Evolutionary conservation across 2,888 invertebrate genomes (phyloP), one percentile per base, ranked within the genome.

Genomic region (Cephus nigrinus): DNA sequence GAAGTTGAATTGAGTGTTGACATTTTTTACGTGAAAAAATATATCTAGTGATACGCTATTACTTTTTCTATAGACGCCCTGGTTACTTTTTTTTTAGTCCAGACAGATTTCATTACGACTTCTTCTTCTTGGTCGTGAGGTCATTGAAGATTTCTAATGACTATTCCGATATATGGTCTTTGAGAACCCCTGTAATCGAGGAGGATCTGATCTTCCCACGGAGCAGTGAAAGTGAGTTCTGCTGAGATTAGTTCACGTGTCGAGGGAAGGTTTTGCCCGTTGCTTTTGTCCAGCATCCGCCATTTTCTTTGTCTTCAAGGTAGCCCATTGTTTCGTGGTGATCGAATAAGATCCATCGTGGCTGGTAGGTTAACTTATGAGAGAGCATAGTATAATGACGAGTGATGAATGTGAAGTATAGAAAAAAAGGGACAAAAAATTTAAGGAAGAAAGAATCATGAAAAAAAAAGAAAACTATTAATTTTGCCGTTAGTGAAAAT

Each of bases 141-240:
- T 40, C 40, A 23, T 40, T 15, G 40, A 40, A 40, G 40, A 5
- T 40, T 40, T 40, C 40, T 40, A 40, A 15, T 40, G 40, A 40
- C 15, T 15, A 40, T 40, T 40, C 40, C 40, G 15, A 15, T 15
- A 15, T 40, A 5, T 5, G 40, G 15, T 40, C 40, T 15, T 15
- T 77, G 78, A 78, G 73, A 78, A 76, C 78, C 78, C 73, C 78
- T 78, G 76, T 78, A 78, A 78, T 78, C 34, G 76, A 76, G 73
- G 69, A 76, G 78, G 76, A 78, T 78, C 76, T 36, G 78, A 78
- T 85, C 88, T 88, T 88, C 88, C 86, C 87, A 87, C 87, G 86
- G 81, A 84, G 84, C 87, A 84, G 88, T 89, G 89, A 88, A 89
- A 89, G 89, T 87, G 79, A 85, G 81, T 81, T 82, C 78, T 75